These are phyloP conservation scores for Mythimna lalbum DNA, from an alignment of 2,888 invertebrate species.

Conservation along the genomic window DNA sequence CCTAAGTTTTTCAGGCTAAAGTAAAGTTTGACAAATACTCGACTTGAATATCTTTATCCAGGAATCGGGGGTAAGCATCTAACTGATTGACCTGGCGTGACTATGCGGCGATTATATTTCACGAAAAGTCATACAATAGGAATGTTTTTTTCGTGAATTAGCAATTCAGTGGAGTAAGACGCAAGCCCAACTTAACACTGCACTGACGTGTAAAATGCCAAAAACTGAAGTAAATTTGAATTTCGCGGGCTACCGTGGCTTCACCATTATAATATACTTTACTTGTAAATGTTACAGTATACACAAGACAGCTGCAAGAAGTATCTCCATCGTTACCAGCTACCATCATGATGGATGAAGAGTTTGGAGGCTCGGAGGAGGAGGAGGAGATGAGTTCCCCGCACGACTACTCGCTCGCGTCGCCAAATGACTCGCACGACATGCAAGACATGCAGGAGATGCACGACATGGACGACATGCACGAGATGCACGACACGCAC, in stretches of 20 bases:
- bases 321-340: conserved; percentile 87
- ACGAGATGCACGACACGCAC: conserved; percentile 37
- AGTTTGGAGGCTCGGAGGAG: conserved; percentile 77
- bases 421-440: conserved; percentile 68
- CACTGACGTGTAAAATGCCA: no score
- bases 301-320: conserved; percentile 86
- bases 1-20: no score
- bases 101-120: no score
- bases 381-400: conserved; percentile 84
- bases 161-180: no score
- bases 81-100: background rate
- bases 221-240: no score
- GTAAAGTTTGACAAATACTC: no score
- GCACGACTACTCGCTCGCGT: conserved; percentile 75
- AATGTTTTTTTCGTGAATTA: no score
- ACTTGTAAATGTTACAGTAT: conserved; percentile 75
- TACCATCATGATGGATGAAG: conserved; percentile 90
- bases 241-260: no score
- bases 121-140: no score
- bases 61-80: background rate
- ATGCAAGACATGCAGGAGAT: conserved; percentile 53
- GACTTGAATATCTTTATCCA: no score
- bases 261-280: background rate
- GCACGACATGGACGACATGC: conserved; percentile 35
- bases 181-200: no score